Percentiles rank a stretch among this genome's conserved stretches.
Conservation (phyloP, 1,140 invertebrate genomes). For the Sogatella furcifera region DNA sequence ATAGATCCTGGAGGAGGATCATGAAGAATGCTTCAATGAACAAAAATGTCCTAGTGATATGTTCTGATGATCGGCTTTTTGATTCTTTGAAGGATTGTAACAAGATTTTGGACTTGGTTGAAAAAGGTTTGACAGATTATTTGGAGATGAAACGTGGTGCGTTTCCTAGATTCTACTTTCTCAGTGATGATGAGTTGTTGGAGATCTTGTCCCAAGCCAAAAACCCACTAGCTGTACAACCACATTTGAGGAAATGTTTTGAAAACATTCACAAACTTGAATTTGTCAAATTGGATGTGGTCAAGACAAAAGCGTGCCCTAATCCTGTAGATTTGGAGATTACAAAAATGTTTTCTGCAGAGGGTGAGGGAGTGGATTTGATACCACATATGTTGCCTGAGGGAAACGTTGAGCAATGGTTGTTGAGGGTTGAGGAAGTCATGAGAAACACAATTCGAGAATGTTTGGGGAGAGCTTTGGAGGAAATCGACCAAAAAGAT, state of each 20-base stretch:
- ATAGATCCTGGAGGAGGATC: conserved; percentile 60
- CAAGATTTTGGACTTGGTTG: conserved; percentile 52
- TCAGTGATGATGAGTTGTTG: conserved; percentile 65
- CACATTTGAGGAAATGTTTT: conserved; percentile 68
- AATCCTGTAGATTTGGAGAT: conserved; percentile 39
- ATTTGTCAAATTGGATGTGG: not conserved
- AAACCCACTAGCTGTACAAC: conserved; percentile 62
- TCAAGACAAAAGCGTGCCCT: conserved; percentile 6
- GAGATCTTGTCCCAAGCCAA: conserved; percentile 64
- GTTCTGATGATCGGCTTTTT: conserved; percentile 45
- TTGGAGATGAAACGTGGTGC: conserved; percentile 57
- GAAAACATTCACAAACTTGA: conserved; percentile 52
- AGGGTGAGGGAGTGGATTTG: conserved; percentile 57
- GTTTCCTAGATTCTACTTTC: conserved; percentile 67
- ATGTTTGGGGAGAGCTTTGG: conserved; percentile 41
- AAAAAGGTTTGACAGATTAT: conserved; percentile 62
- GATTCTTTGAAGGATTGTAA: conserved; percentile 56
- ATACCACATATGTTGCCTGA: conserved; percentile 50
- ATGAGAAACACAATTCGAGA: conserved; percentile 51
- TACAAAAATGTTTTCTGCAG: conserved; percentile 63
- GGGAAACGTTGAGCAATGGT: conserved; percentile 69
- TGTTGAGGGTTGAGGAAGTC: conserved; percentile 51
- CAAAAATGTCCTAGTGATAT: conserved; percentile 45
- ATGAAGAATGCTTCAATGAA: conserved; percentile 56
- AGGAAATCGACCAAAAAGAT: conserved; percentile 33